A percentile compares a stretch with the other conserved stretches of the same genome.
Conservation (phyloP, 2,797 vertebrate species). For the Lophotriccus pileatus region DNA sequence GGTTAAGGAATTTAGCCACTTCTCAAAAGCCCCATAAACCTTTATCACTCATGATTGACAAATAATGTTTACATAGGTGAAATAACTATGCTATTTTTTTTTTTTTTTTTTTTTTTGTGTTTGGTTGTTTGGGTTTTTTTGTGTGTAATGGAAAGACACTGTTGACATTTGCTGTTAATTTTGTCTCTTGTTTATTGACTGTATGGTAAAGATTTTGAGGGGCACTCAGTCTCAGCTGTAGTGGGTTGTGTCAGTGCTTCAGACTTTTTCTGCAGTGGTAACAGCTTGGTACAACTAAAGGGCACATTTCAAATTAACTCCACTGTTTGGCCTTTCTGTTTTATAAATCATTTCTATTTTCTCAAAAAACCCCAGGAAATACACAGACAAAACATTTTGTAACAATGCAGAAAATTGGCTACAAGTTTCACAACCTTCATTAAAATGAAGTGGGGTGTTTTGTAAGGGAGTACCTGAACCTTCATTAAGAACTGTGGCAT, state of each 20-base stretch:
- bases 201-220: background rate
- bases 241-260: background rate
- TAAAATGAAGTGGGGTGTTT: background rate
- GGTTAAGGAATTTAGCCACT: background rate
- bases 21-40: background rate
- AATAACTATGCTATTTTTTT: background rate
- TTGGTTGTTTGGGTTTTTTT: background rate
- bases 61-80: background rate
- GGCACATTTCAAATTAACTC: background rate
- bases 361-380: background rate
- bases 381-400: background rate
- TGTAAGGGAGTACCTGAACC: background rate
- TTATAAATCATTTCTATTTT: background rate
- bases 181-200: constrained; percentile 1
- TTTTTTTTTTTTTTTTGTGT: no score
- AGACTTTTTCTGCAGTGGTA: background rate
- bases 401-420: background rate
- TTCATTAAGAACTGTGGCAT: background rate
- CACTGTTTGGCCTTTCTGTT: background rate
- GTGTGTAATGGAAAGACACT: background rate
- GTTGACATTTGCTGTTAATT: background rate
- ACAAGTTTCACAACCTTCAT: background rate
- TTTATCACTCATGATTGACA: background rate
- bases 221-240: background rate
- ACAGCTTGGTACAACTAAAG: background rate